phyloP scores from a whole-genome alignment of 2,113 vertebrate genomes.

The Acrocephalus arundinaceus region DNA sequence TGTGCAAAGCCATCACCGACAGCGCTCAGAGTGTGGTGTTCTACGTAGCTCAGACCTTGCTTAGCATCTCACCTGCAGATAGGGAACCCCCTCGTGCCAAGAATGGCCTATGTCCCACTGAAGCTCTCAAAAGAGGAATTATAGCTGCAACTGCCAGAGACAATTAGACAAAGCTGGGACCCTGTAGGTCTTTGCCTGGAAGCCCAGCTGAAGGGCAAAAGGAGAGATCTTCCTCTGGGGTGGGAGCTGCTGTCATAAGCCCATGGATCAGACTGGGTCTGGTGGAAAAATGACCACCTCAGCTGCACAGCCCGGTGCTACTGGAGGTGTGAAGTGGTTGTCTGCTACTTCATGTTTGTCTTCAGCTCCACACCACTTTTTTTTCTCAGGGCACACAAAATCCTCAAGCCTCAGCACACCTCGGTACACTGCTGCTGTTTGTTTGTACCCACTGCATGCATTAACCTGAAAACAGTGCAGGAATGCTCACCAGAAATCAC shows the following conservation, averaged over 20 bases:
- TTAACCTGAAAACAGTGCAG: background rate
- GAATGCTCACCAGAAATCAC: background rate
- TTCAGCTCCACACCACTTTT: background rate
- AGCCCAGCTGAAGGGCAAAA: background rate
- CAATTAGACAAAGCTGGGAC: background rate
- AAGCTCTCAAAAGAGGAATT: background rate
- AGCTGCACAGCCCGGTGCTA: background rate
- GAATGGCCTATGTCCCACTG: background rate
- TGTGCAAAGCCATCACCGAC: background rate
- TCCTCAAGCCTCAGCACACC: background rate
- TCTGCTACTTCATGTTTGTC: background rate
- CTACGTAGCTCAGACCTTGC: background rate
- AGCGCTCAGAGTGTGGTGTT: background rate
- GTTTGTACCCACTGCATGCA: background rate
- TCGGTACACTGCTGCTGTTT: rapidly evolving
- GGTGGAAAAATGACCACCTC: background rate
- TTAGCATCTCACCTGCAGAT: background rate
- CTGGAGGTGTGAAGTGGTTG: background rate
- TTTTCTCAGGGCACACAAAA: background rate
- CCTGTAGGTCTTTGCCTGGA: background rate
- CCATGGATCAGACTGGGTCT: background rate
- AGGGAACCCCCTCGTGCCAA: background rate
- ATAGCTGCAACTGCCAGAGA: background rate
- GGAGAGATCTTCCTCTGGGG: background rate
- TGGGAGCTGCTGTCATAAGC: background rate